A percentile compares a stretch with the other conserved stretches of the same genome.
These are phyloP conservation scores for Hycleus phaleratus DNA, from an alignment of 1,140 invertebrate genomes.

Conservation along the genomic window DNA sequence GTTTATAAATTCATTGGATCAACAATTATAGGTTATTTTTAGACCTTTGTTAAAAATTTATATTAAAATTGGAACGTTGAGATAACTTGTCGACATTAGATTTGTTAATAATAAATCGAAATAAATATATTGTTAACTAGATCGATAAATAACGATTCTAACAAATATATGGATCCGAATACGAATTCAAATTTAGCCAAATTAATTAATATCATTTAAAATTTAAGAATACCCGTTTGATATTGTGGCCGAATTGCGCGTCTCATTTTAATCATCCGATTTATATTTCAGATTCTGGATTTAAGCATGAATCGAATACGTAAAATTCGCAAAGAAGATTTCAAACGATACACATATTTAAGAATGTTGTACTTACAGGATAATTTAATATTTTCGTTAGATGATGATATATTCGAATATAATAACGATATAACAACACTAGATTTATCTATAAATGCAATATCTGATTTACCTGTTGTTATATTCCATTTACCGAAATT, in stretches of 20 bases:
- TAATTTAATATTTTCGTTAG: constrained; percentile 52
- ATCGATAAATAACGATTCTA: too few relatives aligned
- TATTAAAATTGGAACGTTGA: neutral
- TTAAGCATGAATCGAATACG: constrained; percentile 53
- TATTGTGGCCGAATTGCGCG: too few relatives aligned
- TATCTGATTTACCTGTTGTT: constrained; percentile 44
- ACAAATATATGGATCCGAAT: too few relatives aligned
- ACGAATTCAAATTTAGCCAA: too few relatives aligned
- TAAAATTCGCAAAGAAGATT: constrained; percentile 47
- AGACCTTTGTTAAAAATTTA: neutral
- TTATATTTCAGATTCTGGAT: constrained; percentile 50
- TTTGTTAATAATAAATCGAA: neutral
- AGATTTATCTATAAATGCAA: constrained; percentile 25
- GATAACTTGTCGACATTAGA: neutral
- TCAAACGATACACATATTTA: constrained; percentile 47
- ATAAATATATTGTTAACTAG: neutral
- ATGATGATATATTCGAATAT: constrained; percentile 45
- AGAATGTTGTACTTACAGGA: constrained; percentile 52
- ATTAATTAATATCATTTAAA: too few relatives aligned
- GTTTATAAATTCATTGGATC: too few relatives aligned
- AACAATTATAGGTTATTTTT: too few relatives aligned
- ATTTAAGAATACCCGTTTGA: too few relatives aligned
- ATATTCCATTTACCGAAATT: constrained; percentile 50
- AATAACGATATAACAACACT: constrained; percentile 19
- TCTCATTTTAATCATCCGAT: neutral